These are phyloP conservation scores for Acomys russatus DNA, from an alignment of 2,797 vertebrate species.

Conservation along the genomic window DNA sequence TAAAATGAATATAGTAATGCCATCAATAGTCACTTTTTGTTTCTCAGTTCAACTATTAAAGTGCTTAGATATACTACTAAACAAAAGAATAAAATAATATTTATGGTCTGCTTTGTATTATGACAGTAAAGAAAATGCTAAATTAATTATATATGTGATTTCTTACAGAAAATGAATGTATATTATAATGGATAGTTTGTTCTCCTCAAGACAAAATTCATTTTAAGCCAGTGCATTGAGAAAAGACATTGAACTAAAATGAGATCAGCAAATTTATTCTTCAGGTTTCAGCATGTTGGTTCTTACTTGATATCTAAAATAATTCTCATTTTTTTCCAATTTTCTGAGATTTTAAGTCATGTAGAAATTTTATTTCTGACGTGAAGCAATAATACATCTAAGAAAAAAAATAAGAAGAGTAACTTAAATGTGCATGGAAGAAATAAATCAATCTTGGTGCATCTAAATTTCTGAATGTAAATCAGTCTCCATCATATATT, in stretches of 20 bases:
- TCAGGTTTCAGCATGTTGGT: conserved; percentile 44
- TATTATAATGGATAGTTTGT: not conserved
- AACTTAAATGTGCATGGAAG: not conserved
- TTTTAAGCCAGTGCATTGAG: conserved; percentile 66
- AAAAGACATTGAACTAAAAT: conserved; percentile 63
- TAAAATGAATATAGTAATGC: not conserved
- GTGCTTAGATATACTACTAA: not conserved
- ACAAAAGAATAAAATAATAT: not conserved
- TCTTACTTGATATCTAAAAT: conserved; percentile 77
- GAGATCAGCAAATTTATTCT: conserved; percentile 66
- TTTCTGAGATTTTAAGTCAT: conserved; percentile 66
- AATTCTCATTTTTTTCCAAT: conserved; percentile 78
- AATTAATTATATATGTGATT: not conserved
- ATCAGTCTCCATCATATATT: too few relatives aligned
- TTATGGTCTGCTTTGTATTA: not conserved
- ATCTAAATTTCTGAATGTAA: too few relatives aligned
- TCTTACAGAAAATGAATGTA: not conserved
- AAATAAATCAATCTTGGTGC: too few relatives aligned
- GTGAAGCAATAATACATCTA: not conserved
- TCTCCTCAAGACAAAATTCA: conserved; percentile 40
- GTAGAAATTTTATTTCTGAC: conserved; percentile 64
- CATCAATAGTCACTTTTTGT: conserved; percentile 8
- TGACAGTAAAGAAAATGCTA: not conserved
- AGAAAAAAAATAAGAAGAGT: not conserved
- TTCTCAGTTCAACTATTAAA: not conserved